These are phyloP conservation scores for Turdus rufiventris DNA, from an alignment of 2,113 vertebrate species.

Conservation along the genomic window DNA sequence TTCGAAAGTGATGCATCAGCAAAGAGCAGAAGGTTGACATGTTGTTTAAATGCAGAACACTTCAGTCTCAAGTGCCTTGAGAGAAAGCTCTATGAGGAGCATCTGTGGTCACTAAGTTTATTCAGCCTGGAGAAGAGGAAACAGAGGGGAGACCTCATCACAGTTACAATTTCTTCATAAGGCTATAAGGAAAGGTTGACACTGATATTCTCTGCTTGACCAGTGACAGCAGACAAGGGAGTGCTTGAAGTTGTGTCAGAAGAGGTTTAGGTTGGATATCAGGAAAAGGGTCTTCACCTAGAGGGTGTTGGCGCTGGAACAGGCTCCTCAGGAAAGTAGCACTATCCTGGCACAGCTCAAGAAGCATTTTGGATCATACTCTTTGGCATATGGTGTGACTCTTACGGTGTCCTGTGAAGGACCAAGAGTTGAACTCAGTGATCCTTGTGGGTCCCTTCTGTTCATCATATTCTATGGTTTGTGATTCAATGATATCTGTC, in stretches of 20 bases:
- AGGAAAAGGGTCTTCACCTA: neutral
- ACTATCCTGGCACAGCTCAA: neutral
- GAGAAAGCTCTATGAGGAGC: fast-evolving
- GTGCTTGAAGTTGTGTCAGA: too few relatives aligned
- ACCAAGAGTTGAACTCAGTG: too few relatives aligned
- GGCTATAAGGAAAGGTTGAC: neutral
- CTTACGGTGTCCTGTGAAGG: neutral
- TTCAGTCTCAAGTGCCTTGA: neutral
- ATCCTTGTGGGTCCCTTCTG: neutral
- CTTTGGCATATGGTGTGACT: fast-evolving
- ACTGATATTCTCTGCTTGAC: neutral
- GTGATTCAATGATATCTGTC: neutral
- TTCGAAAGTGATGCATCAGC: neutral
- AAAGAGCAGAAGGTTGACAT: neutral
- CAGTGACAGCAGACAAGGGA: neutral
- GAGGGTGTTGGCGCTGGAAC: fast-evolving
- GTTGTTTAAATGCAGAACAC: neutral
- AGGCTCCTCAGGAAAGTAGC: neutral
- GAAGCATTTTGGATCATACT: neutral
- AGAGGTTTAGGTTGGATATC: fast-evolving
- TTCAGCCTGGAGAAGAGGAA: neutral
- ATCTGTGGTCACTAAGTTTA: neutral
- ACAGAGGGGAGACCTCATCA: neutral
- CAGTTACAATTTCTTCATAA: neutral
- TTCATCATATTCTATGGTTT: neutral